Conservation (phyloP, 1,140 invertebrate genomes). For the Nebria ingens region DNA sequence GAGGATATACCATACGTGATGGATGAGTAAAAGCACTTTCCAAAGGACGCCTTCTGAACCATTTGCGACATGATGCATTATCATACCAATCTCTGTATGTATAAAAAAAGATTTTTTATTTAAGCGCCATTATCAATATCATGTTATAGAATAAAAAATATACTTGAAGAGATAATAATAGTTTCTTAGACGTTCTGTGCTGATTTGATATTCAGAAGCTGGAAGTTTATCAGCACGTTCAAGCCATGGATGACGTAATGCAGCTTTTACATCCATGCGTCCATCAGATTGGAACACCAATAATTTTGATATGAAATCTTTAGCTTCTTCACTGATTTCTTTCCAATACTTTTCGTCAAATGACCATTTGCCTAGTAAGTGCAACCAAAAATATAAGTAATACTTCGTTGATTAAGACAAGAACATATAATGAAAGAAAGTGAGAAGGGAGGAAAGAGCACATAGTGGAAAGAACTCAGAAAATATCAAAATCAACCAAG, state of each 20-base stretch:
- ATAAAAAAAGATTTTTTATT: no score
- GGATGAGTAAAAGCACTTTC: conserved; percentile 78
- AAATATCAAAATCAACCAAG: no score
- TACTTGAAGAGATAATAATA: conserved; percentile 67
- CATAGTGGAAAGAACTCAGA: background rate
- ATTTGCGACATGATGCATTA: conserved; percentile 76
- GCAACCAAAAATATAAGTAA: conserved; percentile 29
- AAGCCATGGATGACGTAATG: conserved; percentile 83
- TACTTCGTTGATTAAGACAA: no score
- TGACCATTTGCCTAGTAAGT: conserved; percentile 50
- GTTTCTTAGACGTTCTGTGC: conserved; percentile 60
- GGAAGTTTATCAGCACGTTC: conserved; percentile 52
- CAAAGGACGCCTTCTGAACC: conserved; percentile 71
- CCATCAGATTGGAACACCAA: conserved; percentile 61
- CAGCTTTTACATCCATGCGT: conserved; percentile 67
- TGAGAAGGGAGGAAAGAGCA: conserved; percentile 7
- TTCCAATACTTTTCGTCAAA: conserved; percentile 52
- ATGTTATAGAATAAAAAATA: conserved; percentile 12
- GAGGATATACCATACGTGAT: conserved; percentile 89
- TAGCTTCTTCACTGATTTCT: conserved; percentile 67
- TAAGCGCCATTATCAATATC: background rate
- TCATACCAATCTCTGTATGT: conserved; percentile 68
- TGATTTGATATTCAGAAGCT: conserved; percentile 57
- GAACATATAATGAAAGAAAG: conserved; percentile 32
- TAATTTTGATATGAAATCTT: conserved; percentile 79